Evolutionary conservation across 2,113 vertebrate genomes (phyloP).

Genomic region (Oryzias javanicus): DNA sequence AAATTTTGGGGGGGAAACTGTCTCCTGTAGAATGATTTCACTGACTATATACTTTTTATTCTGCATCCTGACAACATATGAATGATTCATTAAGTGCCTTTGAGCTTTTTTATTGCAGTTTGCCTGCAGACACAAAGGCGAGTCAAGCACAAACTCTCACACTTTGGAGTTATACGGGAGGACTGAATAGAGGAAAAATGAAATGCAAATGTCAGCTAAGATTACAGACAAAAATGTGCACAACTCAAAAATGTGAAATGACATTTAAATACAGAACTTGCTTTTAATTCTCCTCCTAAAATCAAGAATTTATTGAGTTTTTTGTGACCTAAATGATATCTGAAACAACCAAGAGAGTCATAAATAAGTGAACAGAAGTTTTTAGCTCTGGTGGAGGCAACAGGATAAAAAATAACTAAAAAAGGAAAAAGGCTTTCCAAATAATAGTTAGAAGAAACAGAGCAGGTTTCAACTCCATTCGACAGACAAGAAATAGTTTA

Average conservation of each 20-base stretch:
- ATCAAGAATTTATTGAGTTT: neutral
- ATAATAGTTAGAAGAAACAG: constrained; percentile 15
- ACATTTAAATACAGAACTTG: too few species aligned
- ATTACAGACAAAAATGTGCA: constrained; percentile 4
- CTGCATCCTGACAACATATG: constrained; percentile 53
- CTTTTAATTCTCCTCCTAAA: too few species aligned
- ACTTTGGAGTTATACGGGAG: neutral
- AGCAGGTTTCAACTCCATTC: constrained; percentile 21
- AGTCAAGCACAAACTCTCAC: neutral
- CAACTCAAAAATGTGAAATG: constrained; percentile 3
- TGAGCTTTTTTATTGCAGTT: constrained; percentile 34
- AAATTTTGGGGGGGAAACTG: constrained; percentile 8
- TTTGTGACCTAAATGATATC: constrained; percentile 25
- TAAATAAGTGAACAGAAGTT: constrained; percentile 52
- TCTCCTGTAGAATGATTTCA: constrained; percentile 62
- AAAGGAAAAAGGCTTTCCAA: constrained; percentile 11
- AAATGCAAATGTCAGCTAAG: neutral
- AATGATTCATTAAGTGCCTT: constrained; percentile 62
- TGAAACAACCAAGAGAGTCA: constrained; percentile 32
- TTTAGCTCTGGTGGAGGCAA: constrained; percentile 16
- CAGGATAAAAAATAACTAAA: neutral
- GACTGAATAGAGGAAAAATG: neutral
- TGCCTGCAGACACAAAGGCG: constrained; percentile 21
- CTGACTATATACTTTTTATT: constrained; percentile 58
- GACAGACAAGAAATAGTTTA: neutral